A percentile compares a stretch with the other conserved stretches of the same genome.
phyloP scores from a whole-genome alignment of 2,888 invertebrate genomes.

The Tanypteryx hageni region DNA sequence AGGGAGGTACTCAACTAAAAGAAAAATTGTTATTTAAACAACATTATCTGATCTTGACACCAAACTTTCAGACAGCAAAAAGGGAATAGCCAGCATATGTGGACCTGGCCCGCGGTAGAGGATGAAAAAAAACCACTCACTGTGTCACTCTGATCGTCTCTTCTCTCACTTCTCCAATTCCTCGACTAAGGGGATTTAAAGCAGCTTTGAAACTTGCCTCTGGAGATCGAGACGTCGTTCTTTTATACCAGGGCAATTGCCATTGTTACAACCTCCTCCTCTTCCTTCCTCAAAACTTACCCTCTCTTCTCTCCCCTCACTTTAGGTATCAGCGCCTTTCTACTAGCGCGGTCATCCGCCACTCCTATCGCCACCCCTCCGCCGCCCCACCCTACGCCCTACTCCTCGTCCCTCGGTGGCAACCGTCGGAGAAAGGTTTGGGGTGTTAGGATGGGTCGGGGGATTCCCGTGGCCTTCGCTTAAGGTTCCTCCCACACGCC shows the following conservation, averaged over 20 bases:
- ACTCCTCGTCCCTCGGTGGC: not conserved
- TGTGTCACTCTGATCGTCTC: not conserved
- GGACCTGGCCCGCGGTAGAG: not conserved
- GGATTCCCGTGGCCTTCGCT: not conserved
- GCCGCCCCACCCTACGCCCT: not conserved
- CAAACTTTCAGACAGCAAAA: not conserved
- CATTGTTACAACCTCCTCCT: not conserved
- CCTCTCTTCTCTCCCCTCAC: too few species aligned
- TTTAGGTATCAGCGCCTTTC: too few species aligned
- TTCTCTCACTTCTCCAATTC: not conserved
- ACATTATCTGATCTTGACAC: not conserved
- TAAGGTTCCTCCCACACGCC: not conserved
- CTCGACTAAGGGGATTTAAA: not conserved
- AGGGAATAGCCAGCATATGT: not conserved
- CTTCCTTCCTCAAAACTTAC: not conserved
- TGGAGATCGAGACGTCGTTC: not conserved
- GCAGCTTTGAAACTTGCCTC: not conserved
- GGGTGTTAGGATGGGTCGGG: not conserved
- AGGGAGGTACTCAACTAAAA: not conserved
- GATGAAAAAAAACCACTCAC: not conserved
- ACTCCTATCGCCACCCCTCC: not conserved
- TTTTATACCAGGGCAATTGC: constrained; percentile 1
- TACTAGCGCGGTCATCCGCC: not conserved
- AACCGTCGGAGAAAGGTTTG: not conserved
- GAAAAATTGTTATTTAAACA: not conserved